These are phyloP conservation scores for Chloropsis cyanopogon DNA, from an alignment of 2,113 vertebrate species.

Conservation along the genomic window DNA sequence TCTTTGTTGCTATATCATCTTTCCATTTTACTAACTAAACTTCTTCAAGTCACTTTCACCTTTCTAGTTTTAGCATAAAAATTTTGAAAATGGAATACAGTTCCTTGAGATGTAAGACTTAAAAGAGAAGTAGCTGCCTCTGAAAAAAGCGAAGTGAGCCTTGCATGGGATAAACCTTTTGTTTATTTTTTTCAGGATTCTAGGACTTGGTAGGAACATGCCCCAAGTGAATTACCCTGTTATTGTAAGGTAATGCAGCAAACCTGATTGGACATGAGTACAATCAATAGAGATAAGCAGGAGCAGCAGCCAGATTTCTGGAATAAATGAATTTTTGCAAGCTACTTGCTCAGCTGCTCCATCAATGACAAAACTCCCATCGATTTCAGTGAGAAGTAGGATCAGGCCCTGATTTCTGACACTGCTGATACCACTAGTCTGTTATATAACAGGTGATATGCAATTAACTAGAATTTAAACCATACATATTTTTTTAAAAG, in stretches of 20 bases:
- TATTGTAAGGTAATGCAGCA: constrained; percentile 34
- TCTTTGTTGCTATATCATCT: not conserved
- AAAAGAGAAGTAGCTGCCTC: not conserved
- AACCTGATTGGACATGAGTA: constrained; percentile 40
- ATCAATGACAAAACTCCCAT: constrained; percentile 52
- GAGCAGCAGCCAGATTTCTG: constrained; percentile 53
- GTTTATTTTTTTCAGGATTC: not conserved
- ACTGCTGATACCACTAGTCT: not conserved
- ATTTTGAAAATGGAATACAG: not conserved
- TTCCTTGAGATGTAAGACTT: not conserved
- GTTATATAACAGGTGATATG: not conserved
- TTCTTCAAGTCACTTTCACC: not conserved
- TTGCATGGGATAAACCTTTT: not conserved
- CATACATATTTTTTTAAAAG: not conserved
- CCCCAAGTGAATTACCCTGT: constrained; percentile 30
- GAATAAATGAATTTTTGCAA: constrained; percentile 63
- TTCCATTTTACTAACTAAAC: not conserved
- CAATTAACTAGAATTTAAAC: not conserved
- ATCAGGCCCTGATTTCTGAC: constrained; percentile 52
- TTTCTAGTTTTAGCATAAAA: not conserved
- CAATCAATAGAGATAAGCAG: constrained; percentile 59
- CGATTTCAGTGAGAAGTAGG: constrained; percentile 26
- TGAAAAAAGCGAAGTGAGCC: not conserved
- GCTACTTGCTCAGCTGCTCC: constrained; percentile 47
- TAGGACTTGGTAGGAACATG: constrained; percentile 2